phyloP scores from a whole-genome alignment of 1,140 invertebrate genomes.

The Magallana gigas region DNA sequence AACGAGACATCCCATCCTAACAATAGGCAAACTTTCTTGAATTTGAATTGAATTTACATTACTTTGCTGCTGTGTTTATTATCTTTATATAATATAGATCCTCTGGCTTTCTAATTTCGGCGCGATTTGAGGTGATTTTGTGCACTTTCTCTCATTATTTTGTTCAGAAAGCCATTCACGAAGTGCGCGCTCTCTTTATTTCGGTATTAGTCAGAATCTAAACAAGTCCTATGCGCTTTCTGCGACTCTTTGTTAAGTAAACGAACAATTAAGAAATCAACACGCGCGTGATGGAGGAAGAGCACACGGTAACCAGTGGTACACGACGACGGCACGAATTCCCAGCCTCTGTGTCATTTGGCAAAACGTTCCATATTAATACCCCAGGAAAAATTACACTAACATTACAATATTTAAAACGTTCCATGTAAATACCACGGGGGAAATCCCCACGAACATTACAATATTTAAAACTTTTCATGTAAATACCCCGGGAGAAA shows the following conservation, averaged over 20 bases:
- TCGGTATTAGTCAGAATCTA: conserved; percentile 16
- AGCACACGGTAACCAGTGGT: neutral
- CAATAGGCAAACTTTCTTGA: too few species aligned
- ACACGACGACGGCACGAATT: neutral
- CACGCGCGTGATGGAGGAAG: neutral
- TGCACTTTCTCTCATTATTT: conserved; percentile 7
- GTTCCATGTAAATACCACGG: too few species aligned
- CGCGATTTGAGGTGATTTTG: neutral
- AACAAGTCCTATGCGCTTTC: neutral
- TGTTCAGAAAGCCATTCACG: neutral
- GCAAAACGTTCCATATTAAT: neutral
- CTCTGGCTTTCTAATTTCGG: too few species aligned
- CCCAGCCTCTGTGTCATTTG: conserved; percentile 24
- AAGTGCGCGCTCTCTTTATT: neutral
- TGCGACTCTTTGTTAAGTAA: conserved; percentile 24
- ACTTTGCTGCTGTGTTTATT: too few species aligned
- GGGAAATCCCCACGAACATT: too few species aligned
- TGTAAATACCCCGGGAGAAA: neutral
- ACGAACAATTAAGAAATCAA: conserved; percentile 23
- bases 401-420: neutral
- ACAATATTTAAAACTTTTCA: neutral
- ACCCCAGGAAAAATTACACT: neutral
- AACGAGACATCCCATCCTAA: too few species aligned
- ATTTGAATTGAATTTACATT: too few species aligned
- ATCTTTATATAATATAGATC: too few species aligned